Evolutionary conservation across 2,888 invertebrate species (phyloP), one percentile per base, ranked within the genome.

Genomic region (Mystacides longicornis): DNA sequence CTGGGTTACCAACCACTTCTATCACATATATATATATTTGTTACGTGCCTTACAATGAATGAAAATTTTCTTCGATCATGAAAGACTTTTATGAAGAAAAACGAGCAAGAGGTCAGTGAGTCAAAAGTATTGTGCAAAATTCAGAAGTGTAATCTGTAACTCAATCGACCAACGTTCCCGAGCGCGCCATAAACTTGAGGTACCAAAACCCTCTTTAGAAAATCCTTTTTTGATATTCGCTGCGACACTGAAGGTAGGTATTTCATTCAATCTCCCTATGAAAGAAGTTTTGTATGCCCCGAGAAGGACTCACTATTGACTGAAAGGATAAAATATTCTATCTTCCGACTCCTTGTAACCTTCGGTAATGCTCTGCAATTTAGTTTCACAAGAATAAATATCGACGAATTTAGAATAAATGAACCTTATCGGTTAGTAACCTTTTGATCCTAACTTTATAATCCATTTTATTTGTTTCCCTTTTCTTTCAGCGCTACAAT

Each of bases 151-250:
- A n/a, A n/a, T n/a, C n/a, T n/a, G n/a, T n/a, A n/a, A 56, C 53
- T 54, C 60, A 56, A 58, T 58, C 54, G 56, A 45, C 53, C 52
- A 47, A 60, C 55, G 51, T 50, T 50, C 57, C 57, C 54, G 19
- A n/a, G 55, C 55, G 58, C 20, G 23, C 51, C 23, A 57, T 61
- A 59, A 57, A 61, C 55, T 57, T 61, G 60, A 61, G 57, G 49
- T 52, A 59, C n/a, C n/a, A n/a, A 59, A 37, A 50, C 58, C 57
- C 53, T 60, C 59, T 37, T 59, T 57, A 52, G 52, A 58, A 57
- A 60, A 58, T 54, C 56, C 58, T 52, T 55, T 55, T 60, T 47
- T 58, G 60, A 58, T 57, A 56, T 53, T 51, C 14, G 37, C 47
- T 51, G 56, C 49, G 48, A 56, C 46, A 56, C 56, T 27, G 19